Base-by-base conservation (phyloP, 2,797 vertebrate genomes). In the Amblyopsis hoosieri region DNA sequence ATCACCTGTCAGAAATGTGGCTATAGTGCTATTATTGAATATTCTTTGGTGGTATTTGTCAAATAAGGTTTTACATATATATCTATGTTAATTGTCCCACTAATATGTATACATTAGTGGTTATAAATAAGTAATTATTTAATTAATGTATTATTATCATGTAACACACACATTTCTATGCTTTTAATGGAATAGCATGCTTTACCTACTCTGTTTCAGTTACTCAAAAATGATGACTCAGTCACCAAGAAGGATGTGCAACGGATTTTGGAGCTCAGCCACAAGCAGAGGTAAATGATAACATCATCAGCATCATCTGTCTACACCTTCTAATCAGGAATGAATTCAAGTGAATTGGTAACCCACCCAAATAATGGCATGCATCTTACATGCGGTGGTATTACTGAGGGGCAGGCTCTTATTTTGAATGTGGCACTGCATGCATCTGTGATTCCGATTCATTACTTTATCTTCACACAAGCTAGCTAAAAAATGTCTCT, bases 211-310 rank as follows among this genome's bases (percentile, higher is more conserved):
- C 74, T 59, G 74, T 91, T 76, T 77, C 68, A 99, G 98, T 91
- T 94, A 49, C 87, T 97, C 91, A 98, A 96, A 93, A 96, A 93
- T 50, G 94, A 94, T 71, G 96, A 96, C 79, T 92, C 93, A 1
- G 94, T 96, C 52, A 85, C 95, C 67, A 97, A 95, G 93, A 95
- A 78, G 66, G 95, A 98, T 71, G 94, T 98, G 53, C 94, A 97
- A 87, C 95, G 94, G 76, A 96, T 99, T 78, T 89, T 99, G 92
- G 95, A 97, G 85, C 89, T 98, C 85, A 94, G 95, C 85, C 93
- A 96, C 89, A 98, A 96, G 78, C 96, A 98, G 89, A 97, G 96
- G 98, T 99, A 95, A 91, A 82, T 57, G 70, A 47, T 68, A 51
- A 23, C 69, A 46, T 62, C 48, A 12, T 33, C 5, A 19, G 64